Conservation (phyloP, 2,888 invertebrate species). For the Apamea monoglypha region DNA sequence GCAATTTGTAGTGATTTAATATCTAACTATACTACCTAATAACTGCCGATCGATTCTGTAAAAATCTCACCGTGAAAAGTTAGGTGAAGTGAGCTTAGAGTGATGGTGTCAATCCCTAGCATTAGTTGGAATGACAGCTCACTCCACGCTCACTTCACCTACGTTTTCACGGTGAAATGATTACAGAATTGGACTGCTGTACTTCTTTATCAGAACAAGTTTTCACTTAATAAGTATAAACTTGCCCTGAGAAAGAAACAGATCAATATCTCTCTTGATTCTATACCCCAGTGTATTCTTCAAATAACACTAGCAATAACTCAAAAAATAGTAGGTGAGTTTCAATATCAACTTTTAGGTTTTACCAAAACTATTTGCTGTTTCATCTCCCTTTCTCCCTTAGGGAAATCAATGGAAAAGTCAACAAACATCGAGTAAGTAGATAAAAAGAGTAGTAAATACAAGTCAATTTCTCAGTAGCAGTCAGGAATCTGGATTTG, state of each 20-base stretch:
- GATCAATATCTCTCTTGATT: conserved; percentile 22
- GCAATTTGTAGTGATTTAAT: neutral
- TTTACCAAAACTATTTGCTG: conserved; percentile 26
- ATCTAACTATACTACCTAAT: too few relatives aligned
- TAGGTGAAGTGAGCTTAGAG: too few relatives aligned
- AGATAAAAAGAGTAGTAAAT: neutral
- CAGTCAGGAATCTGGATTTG: neutral
- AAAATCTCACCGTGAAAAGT: too few relatives aligned
- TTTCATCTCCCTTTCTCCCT: conserved; percentile 20
- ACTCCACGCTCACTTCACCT: too few relatives aligned
- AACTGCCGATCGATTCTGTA: too few relatives aligned
- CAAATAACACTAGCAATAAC: conserved; percentile 25
- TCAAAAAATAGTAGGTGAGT: conserved; percentile 14
- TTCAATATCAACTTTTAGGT: conserved; percentile 32
- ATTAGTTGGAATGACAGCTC: too few relatives aligned
- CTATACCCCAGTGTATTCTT: conserved; percentile 24
- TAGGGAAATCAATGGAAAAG: conserved; percentile 41
- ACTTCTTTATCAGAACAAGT: too few relatives aligned
- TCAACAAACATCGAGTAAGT: conserved; percentile 11
- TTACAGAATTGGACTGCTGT: too few relatives aligned
- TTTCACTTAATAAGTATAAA: neutral
- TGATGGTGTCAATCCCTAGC: too few relatives aligned
- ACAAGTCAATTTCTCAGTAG: neutral
- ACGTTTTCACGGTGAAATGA: too few relatives aligned
- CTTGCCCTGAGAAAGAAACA: neutral